A percentile compares a stretch with the other conserved stretches of the same genome.
These are phyloP conservation scores for Dynastes grantii DNA, from an alignment of 2,888 invertebrate species.

Conservation along the genomic window DNA sequence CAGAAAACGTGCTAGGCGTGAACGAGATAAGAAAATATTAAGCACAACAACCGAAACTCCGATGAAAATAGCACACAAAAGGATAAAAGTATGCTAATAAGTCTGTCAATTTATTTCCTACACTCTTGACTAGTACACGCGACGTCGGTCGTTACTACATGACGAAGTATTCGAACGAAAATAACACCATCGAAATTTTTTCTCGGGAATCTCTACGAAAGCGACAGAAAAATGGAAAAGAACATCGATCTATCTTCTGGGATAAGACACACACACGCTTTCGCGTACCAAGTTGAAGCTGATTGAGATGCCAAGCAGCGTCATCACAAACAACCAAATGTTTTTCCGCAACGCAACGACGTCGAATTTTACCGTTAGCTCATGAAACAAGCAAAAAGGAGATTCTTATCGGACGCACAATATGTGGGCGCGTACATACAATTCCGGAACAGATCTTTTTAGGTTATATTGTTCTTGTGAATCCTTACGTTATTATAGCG, in stretches of 20 bases:
- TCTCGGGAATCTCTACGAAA: slow-evolving; percentile 9
- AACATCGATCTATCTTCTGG: slow-evolving; percentile 20
- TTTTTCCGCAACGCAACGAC: not conserved
- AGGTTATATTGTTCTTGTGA: too few relatives aligned
- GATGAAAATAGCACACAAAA: slow-evolving; percentile 1
- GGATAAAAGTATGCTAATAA: slow-evolving; percentile 22
- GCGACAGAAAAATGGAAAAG: slow-evolving; percentile 17
- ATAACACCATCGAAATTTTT: slow-evolving; percentile 30
- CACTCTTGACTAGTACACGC: slow-evolving; percentile 1
- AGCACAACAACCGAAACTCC: not conserved
- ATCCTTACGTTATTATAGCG: too few relatives aligned
- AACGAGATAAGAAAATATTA: not conserved
- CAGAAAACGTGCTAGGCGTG: too few relatives aligned
- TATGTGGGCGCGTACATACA: too few relatives aligned
- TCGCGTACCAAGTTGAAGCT: slow-evolving; percentile 15
- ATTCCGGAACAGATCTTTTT: too few relatives aligned
- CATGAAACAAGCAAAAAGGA: not conserved
- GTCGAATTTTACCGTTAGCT: slow-evolving; percentile 8
- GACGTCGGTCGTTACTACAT: slow-evolving; percentile 16
- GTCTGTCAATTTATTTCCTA: slow-evolving; percentile 28
- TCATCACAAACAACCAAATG: slow-evolving; percentile 14
- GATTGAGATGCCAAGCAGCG: not conserved
- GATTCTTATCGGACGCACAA: not conserved
- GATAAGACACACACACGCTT: slow-evolving; percentile 22
- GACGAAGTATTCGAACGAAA: slow-evolving; percentile 34